Evolutionary conservation across 30 jellyfish, hydroid and myxozoan species (phyloP).

Genomic region (Calvadosia cruxmelitensis): DNA sequence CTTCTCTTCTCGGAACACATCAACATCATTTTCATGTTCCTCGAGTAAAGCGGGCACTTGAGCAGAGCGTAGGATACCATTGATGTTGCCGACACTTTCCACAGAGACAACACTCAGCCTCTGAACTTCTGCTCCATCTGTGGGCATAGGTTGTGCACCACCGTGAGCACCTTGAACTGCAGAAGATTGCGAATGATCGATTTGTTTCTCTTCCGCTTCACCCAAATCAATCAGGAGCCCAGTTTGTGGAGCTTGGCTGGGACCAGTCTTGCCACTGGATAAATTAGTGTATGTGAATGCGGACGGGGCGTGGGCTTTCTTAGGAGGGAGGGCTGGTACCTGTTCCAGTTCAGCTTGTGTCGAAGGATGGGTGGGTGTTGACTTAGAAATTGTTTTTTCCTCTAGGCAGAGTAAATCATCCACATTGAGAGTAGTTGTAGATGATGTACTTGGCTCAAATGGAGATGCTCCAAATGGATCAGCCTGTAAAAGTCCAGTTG

Average conservation of each 20-base stretch:
- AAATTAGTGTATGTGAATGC: neutral
- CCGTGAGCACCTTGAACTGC: neutral
- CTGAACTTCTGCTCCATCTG: neutral
- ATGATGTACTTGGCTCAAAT: neutral
- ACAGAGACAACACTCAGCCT: neutral
- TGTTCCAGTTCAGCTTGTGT: neutral
- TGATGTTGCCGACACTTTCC: neutral
- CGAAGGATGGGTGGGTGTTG: neutral
- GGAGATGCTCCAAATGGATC: neutral
- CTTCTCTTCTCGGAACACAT: neutral
- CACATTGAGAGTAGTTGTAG: neutral
- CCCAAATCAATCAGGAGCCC: slow-evolving; percentile 26
- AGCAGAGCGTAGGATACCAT: neutral
- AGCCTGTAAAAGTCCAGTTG: neutral
- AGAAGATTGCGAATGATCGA: neutral
- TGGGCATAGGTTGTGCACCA: neutral
- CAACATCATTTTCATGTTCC: neutral
- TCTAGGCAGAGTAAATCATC: neutral
- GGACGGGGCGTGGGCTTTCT: neutral
- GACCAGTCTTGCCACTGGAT: neutral
- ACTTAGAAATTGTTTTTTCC: neutral
- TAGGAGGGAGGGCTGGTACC: neutral
- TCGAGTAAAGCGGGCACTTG: neutral
- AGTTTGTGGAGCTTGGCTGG: no score
- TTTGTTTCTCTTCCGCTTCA: slow-evolving; percentile 2